phyloP scores from a whole-genome alignment of 2,113 vertebrate genomes.

The Lagopus leucura region DNA sequence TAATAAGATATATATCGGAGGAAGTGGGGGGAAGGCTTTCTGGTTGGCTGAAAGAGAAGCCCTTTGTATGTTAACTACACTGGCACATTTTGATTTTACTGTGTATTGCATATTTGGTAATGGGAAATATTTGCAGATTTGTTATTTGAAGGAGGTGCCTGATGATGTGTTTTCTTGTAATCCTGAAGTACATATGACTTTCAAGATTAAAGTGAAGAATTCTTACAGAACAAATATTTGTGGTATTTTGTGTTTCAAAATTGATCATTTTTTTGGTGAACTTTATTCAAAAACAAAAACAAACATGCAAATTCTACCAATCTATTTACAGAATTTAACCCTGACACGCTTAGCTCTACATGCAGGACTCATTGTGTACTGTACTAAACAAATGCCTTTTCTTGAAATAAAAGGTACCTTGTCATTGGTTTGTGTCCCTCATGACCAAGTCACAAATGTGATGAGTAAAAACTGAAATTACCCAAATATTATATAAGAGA shows the following conservation, averaged over 20 bases:
- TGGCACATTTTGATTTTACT: not conserved
- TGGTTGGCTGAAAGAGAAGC: not conserved
- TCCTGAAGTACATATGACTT: not conserved
- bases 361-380: not conserved
- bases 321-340: not conserved
- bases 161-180: not conserved
- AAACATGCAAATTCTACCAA: not conserved
- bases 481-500: not conserved
- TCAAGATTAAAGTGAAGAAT: not conserved
- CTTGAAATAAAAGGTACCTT: not conserved
- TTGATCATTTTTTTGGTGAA: not conserved
- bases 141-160: not conserved
- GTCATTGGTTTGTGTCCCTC: fast-evolving
- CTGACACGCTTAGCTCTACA: not conserved
- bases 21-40: not conserved
- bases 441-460: not conserved
- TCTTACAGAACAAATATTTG: not conserved
- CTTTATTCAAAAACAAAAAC: not conserved
- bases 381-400: not conserved
- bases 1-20: not conserved
- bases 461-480: not conserved
- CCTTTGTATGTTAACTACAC: not conserved
- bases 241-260: not conserved
- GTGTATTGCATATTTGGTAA: fast-evolving
- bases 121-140: not conserved